A percentile compares a stretch with the other conserved stretches of the same genome.
Evolutionary conservation across 1,140 invertebrate genomes (phyloP).

Genomic region (Procambarus virginalis): DNA sequence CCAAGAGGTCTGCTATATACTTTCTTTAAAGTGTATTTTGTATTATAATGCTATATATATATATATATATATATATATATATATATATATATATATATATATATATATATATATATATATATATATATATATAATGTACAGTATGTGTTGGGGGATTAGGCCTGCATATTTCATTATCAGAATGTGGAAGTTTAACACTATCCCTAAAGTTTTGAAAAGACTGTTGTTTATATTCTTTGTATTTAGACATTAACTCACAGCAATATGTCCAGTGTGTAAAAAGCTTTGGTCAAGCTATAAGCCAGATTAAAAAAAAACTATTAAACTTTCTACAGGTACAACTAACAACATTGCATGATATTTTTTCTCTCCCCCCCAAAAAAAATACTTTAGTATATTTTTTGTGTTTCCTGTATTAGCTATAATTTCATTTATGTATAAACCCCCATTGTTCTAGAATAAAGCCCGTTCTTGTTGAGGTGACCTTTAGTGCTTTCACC

Average conservation of each 20-base stretch:
- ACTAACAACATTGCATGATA: not conserved
- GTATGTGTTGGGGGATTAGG: too few species aligned
- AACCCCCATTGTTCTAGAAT: not conserved
- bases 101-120: too few species aligned
- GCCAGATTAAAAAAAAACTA: not conserved
- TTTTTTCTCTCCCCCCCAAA: not conserved
- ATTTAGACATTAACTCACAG: too few species aligned
- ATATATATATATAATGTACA: too few species aligned
- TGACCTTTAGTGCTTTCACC: not conserved
- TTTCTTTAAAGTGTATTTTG: not conserved
- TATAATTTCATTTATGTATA: not conserved
- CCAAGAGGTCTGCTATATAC: conserved; percentile 39
- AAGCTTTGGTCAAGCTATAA: not conserved
- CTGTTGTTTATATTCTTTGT: too few species aligned
- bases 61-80: not conserved
- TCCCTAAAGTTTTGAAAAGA: too few species aligned
- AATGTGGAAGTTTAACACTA: too few species aligned
- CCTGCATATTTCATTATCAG: too few species aligned
- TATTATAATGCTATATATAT: not conserved
- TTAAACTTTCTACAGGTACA: not conserved
- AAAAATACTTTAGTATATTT: not conserved
- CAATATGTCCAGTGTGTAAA: too few species aligned
- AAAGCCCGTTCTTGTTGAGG: not conserved
- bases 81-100: too few species aligned
- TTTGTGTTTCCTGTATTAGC: not conserved